A percentile compares a stretch with the other conserved stretches of the same genome.
Conservation (phyloP, 2,113 vertebrate genomes). For the Mastomys coucha region DNA sequence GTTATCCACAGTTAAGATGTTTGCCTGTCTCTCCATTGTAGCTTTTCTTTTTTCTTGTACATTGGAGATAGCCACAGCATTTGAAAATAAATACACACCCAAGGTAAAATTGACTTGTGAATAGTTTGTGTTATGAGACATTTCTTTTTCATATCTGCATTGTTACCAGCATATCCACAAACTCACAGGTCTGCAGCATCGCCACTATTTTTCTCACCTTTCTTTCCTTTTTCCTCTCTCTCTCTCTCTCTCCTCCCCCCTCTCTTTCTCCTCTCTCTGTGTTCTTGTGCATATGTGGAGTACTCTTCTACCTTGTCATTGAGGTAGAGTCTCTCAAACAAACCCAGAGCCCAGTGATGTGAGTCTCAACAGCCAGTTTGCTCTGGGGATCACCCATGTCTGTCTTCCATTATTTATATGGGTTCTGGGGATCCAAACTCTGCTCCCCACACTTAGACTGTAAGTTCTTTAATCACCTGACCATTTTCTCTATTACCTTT, state of each 20-base stretch:
- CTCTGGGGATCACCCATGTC: neutral
- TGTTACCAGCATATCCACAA: neutral
- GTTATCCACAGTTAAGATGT: neutral
- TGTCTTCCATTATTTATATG: neutral
- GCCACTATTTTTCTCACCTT: neutral
- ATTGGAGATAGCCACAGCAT: neutral
- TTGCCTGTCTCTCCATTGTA: neutral
- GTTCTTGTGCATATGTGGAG: too few species aligned
- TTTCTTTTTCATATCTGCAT: constrained; percentile 6
- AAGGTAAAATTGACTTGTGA: neutral
- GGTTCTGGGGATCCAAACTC: neutral
- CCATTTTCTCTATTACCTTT: neutral
- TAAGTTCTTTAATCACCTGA: neutral
- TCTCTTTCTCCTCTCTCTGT: neutral
- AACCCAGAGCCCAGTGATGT: neutral
- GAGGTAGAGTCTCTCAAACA: neutral
- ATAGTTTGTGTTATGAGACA: neutral
- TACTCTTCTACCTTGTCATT: neutral
- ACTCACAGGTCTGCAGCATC: accelerated
- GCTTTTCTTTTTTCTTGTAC: neutral
- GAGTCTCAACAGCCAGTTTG: neutral
- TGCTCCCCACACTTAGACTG: neutral
- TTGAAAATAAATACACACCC: neutral
- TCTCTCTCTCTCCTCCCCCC: too few species aligned
- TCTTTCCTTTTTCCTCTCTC: neutral